phyloP scores from a whole-genome alignment of 1,140 invertebrate genomes.

The Drosophila varians region DNA sequence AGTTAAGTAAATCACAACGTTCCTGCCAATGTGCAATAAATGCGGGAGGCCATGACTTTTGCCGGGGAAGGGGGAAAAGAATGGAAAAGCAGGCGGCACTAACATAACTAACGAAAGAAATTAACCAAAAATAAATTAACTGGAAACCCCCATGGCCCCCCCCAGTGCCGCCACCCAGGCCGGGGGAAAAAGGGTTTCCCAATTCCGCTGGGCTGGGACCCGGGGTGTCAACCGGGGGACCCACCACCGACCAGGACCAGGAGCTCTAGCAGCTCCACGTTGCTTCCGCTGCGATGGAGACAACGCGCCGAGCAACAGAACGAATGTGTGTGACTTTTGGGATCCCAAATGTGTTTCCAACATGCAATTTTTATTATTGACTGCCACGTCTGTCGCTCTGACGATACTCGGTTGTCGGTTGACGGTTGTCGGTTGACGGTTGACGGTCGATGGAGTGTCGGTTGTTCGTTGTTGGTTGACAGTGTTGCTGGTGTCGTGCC shows the following conservation, averaged over 20 bases:
- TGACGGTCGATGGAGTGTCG: background rate
- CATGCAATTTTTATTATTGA: slow-evolving; percentile 82
- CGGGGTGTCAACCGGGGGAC: slow-evolving; percentile 28
- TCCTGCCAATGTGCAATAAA: slow-evolving; percentile 77
- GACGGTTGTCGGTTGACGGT: slow-evolving; percentile 6
- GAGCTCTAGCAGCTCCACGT: background rate
- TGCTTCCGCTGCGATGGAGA: slow-evolving; percentile 37
- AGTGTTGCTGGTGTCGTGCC: slow-evolving; percentile 54
- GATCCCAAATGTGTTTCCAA: slow-evolving; percentile 77
- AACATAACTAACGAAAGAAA: slow-evolving; percentile 77
- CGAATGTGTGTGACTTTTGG: slow-evolving; percentile 62
- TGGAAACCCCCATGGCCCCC: slow-evolving; percentile 30
- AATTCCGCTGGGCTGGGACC: slow-evolving; percentile 10
- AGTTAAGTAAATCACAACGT: slow-evolving; percentile 46
- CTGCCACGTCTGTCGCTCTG: slow-evolving; percentile 53
- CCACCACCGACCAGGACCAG: slow-evolving; percentile 2
- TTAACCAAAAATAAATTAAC: slow-evolving; percentile 80
- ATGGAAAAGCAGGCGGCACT: slow-evolving; percentile 45
- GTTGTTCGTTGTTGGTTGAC: background rate
- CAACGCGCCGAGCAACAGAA: slow-evolving; percentile 7
- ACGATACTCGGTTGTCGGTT: slow-evolving; percentile 3
- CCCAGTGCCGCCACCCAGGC: background rate
- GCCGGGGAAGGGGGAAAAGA: no score
- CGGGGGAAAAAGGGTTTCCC: slow-evolving; percentile 32
- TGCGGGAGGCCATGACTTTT: slow-evolving; percentile 35